Evolutionary conservation across 1,140 invertebrate genomes (phyloP).

Genomic region (Sycophaga agraensis): DNA sequence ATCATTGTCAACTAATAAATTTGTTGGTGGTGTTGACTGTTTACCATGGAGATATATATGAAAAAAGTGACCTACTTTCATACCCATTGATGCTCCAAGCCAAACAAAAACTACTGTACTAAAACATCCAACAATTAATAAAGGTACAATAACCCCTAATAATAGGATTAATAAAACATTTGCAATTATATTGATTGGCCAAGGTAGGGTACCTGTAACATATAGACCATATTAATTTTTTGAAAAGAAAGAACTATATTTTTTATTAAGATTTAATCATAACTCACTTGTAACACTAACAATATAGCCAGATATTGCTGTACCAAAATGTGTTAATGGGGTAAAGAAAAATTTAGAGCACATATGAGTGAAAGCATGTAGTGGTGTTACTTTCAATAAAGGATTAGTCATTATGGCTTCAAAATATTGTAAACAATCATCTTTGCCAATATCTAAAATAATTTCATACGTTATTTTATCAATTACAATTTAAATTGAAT

Average conservation of each 20-base stretch:
- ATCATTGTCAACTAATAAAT: neutral
- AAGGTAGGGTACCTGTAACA: slow-evolving; percentile 15
- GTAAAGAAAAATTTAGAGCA: slow-evolving; percentile 31
- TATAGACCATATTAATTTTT: neutral
- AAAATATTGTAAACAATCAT: slow-evolving; percentile 41
- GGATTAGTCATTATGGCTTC: slow-evolving; percentile 39
- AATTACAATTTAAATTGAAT: too few relatives aligned
- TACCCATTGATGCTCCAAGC: slow-evolving; percentile 32
- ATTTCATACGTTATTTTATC: neutral
- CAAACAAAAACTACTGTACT: slow-evolving; percentile 28
- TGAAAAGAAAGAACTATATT: neutral
- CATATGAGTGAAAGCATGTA: slow-evolving; percentile 40
- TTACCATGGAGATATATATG: slow-evolving; percentile 18
- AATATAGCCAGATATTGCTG: slow-evolving; percentile 35
- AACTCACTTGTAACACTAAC: slow-evolving; percentile 38
- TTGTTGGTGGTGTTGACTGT: neutral
- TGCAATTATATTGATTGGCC: slow-evolving; percentile 10
- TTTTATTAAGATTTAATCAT: neutral
- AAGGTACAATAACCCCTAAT: too few relatives aligned
- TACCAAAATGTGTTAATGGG: slow-evolving; percentile 34
- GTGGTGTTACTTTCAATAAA: slow-evolving; percentile 42
- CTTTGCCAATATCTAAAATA: slow-evolving; percentile 10
- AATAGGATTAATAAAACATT: slow-evolving; percentile 13
- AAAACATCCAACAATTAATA: slow-evolving; percentile 25
- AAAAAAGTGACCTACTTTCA: slow-evolving; percentile 35